Conservation (phyloP, 2,888 invertebrate genomes). For the Erebia epiphron region DNA sequence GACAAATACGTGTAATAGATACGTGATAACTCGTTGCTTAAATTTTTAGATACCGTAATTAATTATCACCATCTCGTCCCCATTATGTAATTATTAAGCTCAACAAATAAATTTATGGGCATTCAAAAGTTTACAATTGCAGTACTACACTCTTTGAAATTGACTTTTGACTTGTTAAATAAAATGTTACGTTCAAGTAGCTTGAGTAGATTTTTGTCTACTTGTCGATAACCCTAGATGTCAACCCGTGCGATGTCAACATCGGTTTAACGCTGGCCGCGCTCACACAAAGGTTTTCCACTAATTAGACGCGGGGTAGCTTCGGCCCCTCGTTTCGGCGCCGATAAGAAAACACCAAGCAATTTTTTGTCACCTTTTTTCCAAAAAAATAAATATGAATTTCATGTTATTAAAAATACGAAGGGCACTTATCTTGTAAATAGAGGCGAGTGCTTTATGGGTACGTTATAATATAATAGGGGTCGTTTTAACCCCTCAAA, state of each 20-base stretch:
- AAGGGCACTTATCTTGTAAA: conserved; percentile 17
- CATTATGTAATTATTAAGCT: too few relatives aligned
- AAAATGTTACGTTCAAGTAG: not conserved
- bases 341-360: conserved; percentile 35
- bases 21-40: too few relatives aligned
- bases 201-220: conserved; percentile 11
- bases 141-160: too few relatives aligned
- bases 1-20: too few relatives aligned
- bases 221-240: conserved; percentile 28
- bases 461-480: not conserved
- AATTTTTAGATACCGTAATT: too few relatives aligned
- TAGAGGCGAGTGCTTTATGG: conserved; percentile 4
- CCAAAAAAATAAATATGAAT: conserved; percentile 9
- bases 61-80: too few relatives aligned
- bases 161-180: too few relatives aligned
- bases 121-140: too few relatives aligned
- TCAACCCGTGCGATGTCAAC: conserved; percentile 44
- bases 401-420: conserved; percentile 1
- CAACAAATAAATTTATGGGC: too few relatives aligned
- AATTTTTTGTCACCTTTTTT: conserved; percentile 31
- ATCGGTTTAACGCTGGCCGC: conserved; percentile 43
- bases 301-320: conserved; percentile 43
- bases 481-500: not conserved
- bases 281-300: conserved; percentile 43
- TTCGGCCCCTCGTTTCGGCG: conserved; percentile 35